A percentile compares a stretch with the other conserved stretches of the same genome.
Conservation (phyloP, 2,888 invertebrate species). For the Lycia hirtaria region DNA sequence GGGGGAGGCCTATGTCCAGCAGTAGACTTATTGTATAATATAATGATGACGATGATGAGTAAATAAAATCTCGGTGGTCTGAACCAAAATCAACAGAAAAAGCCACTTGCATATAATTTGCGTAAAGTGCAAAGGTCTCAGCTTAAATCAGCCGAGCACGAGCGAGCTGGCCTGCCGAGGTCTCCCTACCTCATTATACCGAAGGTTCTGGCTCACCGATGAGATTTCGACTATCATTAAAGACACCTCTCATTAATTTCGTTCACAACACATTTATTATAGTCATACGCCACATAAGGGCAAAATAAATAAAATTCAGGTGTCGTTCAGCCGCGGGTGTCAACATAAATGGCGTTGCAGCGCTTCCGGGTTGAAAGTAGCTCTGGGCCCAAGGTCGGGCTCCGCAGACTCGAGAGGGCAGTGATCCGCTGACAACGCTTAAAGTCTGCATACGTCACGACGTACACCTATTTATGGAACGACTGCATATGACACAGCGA, state of each 20-base stretch:
- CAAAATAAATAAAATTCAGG: conserved; percentile 53
- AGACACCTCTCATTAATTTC: conserved; percentile 35
- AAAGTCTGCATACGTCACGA: conserved; percentile 55
- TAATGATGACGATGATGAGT: too few species aligned
- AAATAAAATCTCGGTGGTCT: conserved; percentile 16
- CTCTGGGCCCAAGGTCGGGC: conserved; percentile 67
- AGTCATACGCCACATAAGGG: conserved; percentile 53
- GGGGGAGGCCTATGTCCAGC: too few species aligned
- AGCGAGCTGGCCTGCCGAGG: conserved; percentile 27
- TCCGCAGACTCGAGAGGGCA: conserved; percentile 57
- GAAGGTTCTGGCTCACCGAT: conserved; percentile 31
- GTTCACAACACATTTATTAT: conserved; percentile 42
- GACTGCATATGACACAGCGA: conserved; percentile 30
- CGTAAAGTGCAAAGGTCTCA: conserved; percentile 28
- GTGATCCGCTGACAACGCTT: conserved; percentile 53
- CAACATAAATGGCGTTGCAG: conserved; percentile 51
- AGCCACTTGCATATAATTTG: conserved; percentile 14
- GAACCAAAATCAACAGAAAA: conserved; percentile 13
- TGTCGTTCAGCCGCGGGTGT: conserved; percentile 31
- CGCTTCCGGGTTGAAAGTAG: conserved; percentile 80
- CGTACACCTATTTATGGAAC: conserved; percentile 33
- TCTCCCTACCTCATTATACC: conserved; percentile 39
- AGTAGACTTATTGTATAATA: too few species aligned
- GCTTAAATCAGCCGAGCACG: conserved; percentile 30
- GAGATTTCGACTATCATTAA: conserved; percentile 45